Evolutionary conservation across 2,888 invertebrate genomes (phyloP).

Genomic region (Pterostichus niger): DNA sequence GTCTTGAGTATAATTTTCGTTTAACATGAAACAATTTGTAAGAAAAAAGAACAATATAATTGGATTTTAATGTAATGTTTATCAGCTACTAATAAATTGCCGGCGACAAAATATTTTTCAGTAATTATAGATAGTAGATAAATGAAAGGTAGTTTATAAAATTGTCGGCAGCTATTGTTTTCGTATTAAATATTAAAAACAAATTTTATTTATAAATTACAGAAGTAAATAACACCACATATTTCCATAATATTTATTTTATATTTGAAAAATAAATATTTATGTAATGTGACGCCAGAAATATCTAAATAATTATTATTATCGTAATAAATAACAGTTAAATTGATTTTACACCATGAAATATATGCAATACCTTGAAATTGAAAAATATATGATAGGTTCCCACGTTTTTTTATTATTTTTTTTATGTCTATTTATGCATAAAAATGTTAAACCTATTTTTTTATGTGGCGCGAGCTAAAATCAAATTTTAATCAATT

Average conservation of each 20-base stretch:
- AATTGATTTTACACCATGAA: too few relatives aligned
- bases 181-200: not conserved
- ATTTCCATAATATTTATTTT: not conserved
- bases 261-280: not conserved
- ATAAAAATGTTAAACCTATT: too few relatives aligned
- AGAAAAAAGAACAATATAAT: constrained; percentile 3
- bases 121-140: too few relatives aligned
- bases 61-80: constrained; percentile 4
- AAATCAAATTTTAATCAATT: too few relatives aligned
- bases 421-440: too few relatives aligned
- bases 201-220: not conserved
- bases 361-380: too few relatives aligned
- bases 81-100: not conserved
- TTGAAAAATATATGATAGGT: too few relatives aligned
- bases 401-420: too few relatives aligned
- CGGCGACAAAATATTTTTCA: not conserved
- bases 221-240: not conserved
- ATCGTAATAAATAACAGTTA: not conserved
- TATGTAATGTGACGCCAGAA: not conserved
- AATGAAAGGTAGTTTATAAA: too few relatives aligned
- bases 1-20: not conserved
- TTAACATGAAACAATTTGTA: not conserved
- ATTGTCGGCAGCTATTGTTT: too few relatives aligned
- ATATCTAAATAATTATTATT: not conserved
- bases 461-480: too few relatives aligned